Base-by-base conservation (phyloP, 2,888 invertebrate species). In the Eretmocerus hayati region DNA sequence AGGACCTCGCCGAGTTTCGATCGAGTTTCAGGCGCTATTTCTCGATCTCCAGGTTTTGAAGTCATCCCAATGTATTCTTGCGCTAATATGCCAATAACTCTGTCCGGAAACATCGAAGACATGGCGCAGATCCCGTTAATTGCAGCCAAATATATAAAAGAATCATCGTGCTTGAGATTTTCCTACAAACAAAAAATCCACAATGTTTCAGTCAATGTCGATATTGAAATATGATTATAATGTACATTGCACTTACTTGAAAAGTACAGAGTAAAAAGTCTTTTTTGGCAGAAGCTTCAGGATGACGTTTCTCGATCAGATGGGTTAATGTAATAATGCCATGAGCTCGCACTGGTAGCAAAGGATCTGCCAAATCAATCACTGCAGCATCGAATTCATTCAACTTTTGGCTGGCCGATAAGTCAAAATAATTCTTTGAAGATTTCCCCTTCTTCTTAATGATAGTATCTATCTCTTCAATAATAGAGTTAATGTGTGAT, bases 1-100 rank as follows among this genome's bases (percentile, higher is more conserved):
- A 91, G 74, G 52, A 84, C 78, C 74, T 91, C 90, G 8, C 90
- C 90, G 50, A 90, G 72, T 75, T 91, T 91, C 73, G 86, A 79
- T 58, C 84, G 76, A 30, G 81, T 69, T 67, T 84, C 81, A 13
- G 77, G 64, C 20, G 69, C 63, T 59, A 77, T 74, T 42, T 75
- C 75, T 31, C 73, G 72, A 36, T 60, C 62, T 8, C 8, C 71
- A 65, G 52, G 58, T 53, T 62, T 59, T 32, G 61, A 55, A 41
- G 58, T 63, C 60, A 52, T 63, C 22, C 74, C 67, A 11, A 78
- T 69, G 67, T 81, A 90, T 69, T 88, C 85, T 46, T 80, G 78
- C 42, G 84, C 81, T 21, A 91, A 69, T 19, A 77, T 68, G 53
- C 81, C 78, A 30, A 92, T 68, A 0, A 88, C 80, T 59, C 80